Base-by-base conservation (phyloP, 2,888 invertebrate genomes). In the Helicoverpa assulta region DNA sequence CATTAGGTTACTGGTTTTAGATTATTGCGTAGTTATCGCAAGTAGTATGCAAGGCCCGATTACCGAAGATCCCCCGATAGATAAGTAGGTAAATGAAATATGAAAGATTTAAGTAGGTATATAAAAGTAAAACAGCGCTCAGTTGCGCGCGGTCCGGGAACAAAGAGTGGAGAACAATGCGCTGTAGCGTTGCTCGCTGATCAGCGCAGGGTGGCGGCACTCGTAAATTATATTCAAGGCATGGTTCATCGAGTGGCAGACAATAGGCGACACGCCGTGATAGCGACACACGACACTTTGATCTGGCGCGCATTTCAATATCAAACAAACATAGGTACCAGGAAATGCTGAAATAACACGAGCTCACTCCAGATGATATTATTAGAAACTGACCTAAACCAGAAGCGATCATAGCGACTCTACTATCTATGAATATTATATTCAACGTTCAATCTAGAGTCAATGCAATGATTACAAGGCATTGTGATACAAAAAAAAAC, bases 241-340 rank as follows among this genome's bases (percentile, higher is more conserved):
- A 82, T 83, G 88, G 86, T 86, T 88, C 86, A 91, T 84, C 81
- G 86, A 80, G 80, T 83, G 47, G 72, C 77, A 78, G 74, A 90
- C 88, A 91, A 90, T 87, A 83, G 80, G 54, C 70, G 63, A 65
- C 72, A 61, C 65, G 69, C 57, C 58, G 51, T 63, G 52, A 60
- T 67, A 71, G 55, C 63, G 56, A 63, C 62, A 64, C 59, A 50
- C 63, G 47, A 40, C 29, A 54, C 67, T 78, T 59, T 65, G 63
- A 78, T 78, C 78, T 69, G 50, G 52, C n/a, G 55, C 37, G 19
- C 51, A 62, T 62, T 58, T 64, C 64, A 70, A 75, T 70, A 66
- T 51, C 43, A 51, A 69, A 72, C 26, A 61, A 56, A 67, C 61
- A 57, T 21, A 26, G 26, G 26, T 26, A 78, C 51, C 16, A 57